Evolutionary conservation across 2,888 invertebrate species (phyloP).

Genomic region (Aleiodes leptofemur): DNA sequence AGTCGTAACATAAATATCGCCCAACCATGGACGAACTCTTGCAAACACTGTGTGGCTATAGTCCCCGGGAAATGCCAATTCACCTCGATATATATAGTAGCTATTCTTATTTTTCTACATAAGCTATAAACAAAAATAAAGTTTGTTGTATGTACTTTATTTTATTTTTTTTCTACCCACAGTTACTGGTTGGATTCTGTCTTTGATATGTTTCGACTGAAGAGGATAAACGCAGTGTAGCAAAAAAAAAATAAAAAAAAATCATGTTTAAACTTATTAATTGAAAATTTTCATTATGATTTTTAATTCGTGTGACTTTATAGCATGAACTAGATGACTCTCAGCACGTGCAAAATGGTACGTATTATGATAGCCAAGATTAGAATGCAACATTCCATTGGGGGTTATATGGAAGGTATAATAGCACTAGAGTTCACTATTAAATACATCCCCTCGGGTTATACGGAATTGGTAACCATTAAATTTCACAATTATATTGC

Average conservation of each 20-base stretch:
- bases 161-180: not conserved
- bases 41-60: constrained; percentile 27
- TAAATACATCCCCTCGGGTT: constrained; percentile 37
- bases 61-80: constrained; percentile 14
- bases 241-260: too few relatives aligned
- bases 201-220: not conserved
- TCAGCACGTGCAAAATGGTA: constrained; percentile 31
- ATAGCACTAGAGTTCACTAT: constrained; percentile 42
- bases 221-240: too few relatives aligned
- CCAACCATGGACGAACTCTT: constrained; percentile 35
- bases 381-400: constrained; percentile 42
- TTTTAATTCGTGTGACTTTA: too few relatives aligned
- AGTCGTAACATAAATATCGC: constrained; percentile 57
- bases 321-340: constrained; percentile 3
- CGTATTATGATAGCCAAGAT: constrained; percentile 25
- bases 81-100: constrained; percentile 6
- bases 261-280: too few relatives aligned
- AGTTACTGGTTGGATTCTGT: not conserved
- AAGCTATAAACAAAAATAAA: not conserved
- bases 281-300: too few relatives aligned
- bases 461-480: constrained; percentile 30
- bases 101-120: not conserved
- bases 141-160: not conserved
- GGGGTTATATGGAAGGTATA: constrained; percentile 37
- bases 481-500: constrained; percentile 37